A percentile compares a stretch with the other conserved stretches of the same genome.
These are phyloP conservation scores for Orchesella flavescens DNA, from an alignment of 2,888 invertebrate genomes.

Conservation along the genomic window DNA sequence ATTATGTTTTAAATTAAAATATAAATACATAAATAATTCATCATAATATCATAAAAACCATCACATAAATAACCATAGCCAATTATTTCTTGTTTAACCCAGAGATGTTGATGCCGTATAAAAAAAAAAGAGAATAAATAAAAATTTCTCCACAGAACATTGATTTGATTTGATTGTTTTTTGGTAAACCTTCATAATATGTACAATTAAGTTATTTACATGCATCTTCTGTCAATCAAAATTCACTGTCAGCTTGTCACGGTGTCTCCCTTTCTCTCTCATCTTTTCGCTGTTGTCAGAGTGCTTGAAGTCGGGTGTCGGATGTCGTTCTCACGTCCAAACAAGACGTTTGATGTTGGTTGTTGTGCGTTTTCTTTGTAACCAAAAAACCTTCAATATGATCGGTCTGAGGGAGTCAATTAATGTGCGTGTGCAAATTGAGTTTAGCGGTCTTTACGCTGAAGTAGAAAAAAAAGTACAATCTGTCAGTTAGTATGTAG, in stretches of 20 bases:
- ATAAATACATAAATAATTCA: slow-evolving; percentile 28
- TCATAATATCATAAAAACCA: background rate
- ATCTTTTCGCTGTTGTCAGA: too few relatives aligned
- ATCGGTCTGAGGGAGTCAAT: background rate
- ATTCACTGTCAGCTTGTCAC: background rate
- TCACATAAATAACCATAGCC: slow-evolving; percentile 47
- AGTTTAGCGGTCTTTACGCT: too few relatives aligned
- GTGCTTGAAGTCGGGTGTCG: too few relatives aligned
- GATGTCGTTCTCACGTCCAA: too few relatives aligned
- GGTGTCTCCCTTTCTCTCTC: background rate
- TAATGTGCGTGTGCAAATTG: background rate
- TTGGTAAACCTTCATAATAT: background rate
- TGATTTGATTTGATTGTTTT: background rate
- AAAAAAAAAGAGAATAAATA: background rate
- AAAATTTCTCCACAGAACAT: background rate
- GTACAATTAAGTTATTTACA: slow-evolving; percentile 7
- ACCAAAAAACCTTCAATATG: background rate
- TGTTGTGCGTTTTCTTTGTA: too few relatives aligned
- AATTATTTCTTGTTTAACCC: slow-evolving; percentile 18
- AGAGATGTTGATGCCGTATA: background rate
- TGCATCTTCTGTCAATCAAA: background rate
- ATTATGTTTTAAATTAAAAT: slow-evolving; percentile 32
- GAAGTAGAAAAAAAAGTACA: too few relatives aligned
- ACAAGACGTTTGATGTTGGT: too few relatives aligned
- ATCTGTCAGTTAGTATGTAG: too few relatives aligned